These are phyloP conservation scores for Caerostris darwini DNA, from an alignment of 1,140 invertebrate species.

Conservation along the genomic window DNA sequence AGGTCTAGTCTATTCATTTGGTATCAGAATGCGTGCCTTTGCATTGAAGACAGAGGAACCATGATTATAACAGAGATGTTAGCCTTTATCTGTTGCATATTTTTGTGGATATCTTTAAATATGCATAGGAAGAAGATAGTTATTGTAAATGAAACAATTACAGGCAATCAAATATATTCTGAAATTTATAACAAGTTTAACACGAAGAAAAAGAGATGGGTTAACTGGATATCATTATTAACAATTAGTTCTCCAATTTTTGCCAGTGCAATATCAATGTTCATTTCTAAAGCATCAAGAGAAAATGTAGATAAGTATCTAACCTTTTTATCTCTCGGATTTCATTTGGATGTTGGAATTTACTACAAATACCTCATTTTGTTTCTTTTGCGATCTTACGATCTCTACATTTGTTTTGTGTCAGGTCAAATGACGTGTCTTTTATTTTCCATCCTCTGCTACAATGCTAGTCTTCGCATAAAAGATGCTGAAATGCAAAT, in stretches of 20 bases:
- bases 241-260: conserved; percentile 50
- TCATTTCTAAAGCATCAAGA: conserved; percentile 18
- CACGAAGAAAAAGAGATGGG: background rate
- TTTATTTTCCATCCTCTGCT: conserved; percentile 29
- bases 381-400: conserved; percentile 54
- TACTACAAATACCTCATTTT: conserved; percentile 64
- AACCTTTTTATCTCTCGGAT: conserved; percentile 35
- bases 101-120: conserved; percentile 60
- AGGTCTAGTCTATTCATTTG: conserved; percentile 58
- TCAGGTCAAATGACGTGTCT: conserved; percentile 59
- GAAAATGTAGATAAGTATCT: conserved; percentile 57
- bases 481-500: conserved; percentile 34
- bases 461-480: background rate
- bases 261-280: conserved; percentile 35
- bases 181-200: background rate
- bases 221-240: conserved; percentile 24
- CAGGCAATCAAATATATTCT: background rate
- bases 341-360: conserved; percentile 10
- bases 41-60: conserved; percentile 30
- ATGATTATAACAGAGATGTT: conserved; percentile 64
- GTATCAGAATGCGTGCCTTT: conserved; percentile 56
- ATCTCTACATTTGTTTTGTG: conserved; percentile 60
- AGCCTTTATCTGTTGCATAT: background rate
- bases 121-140: conserved; percentile 38
- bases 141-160: background rate